Conservation (phyloP, 2,797 vertebrate genomes). For the Aldrovandia affinis region DNA sequence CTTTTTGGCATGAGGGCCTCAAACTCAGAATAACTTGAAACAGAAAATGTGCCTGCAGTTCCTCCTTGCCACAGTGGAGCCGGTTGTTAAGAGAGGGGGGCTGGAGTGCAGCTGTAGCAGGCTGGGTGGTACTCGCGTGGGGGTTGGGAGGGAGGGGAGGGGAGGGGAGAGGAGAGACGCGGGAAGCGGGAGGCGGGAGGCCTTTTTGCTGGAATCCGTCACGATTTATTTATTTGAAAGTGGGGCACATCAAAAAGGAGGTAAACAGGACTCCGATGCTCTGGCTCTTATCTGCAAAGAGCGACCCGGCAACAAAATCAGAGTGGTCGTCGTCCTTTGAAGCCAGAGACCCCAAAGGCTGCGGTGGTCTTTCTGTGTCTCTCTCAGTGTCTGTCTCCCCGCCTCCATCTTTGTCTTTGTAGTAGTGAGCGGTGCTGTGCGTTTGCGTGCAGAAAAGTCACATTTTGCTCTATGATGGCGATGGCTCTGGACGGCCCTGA, state of each 20-base stretch:
- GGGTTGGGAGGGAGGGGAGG: conserved; percentile 33
- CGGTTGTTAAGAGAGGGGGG: conserved; percentile 38
- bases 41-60: conserved; percentile 57
- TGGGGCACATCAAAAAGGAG: conserved; percentile 14
- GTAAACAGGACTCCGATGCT: background rate
- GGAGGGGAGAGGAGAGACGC: conserved; percentile 8
- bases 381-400: conserved; percentile 5
- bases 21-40: conserved; percentile 62
- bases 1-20: conserved; percentile 61
- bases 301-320: conserved; percentile 24
- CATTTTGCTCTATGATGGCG: background rate
- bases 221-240: conserved; percentile 17
- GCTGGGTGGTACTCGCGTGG: background rate
- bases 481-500: background rate
- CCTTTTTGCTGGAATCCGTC: background rate
- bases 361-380: conserved; percentile 12
- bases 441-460: conserved; percentile 46
- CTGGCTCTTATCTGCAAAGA: conserved; percentile 25
- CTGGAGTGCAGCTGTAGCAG: conserved; percentile 21
- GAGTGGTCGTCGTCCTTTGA: conserved; percentile 47
- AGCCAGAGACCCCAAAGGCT: conserved; percentile 36
- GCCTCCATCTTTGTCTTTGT: conserved; percentile 42
- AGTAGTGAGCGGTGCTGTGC: conserved; percentile 36
- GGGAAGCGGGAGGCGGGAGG: conserved; percentile 21
- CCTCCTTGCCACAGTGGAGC: conserved; percentile 38